Base-by-base conservation (phyloP, 2,888 invertebrate genomes). In the Panopea generosa region DNA sequence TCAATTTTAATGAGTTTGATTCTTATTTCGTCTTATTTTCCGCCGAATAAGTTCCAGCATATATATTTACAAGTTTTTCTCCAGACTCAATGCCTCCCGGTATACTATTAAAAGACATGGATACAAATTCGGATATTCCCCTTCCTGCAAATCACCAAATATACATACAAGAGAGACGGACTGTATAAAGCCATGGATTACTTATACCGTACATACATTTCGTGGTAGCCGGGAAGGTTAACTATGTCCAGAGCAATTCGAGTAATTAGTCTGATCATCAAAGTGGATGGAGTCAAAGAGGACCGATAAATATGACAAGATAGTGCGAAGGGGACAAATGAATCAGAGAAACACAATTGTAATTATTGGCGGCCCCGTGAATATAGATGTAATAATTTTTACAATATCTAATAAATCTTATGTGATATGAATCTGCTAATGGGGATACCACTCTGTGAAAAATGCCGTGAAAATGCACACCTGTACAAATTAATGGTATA, bases 221-320 rank as follows among this genome's bases (percentile, higher is more conserved):
- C 53, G n/a, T 11, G 6, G 63, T 63, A 40, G 40, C 73, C 45
- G 55, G 43, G 73, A 57, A 2, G 45, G 26, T 26, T 38, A 74
- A 43, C n/a, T 49, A 74, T 74, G 63, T 45, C 16, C 49, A 18
- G 6, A 45, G 63, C 59, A 74, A 74, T 74, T 57, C 57, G 61
- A 43, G 50, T 59, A 74, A 74, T 74, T 74, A 74, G 20, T 22
- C 27, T 16, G 20, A 38, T 57, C 73, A 56, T 74, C 73, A 74
- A 74, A 74, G 68, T n/a, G 18, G 33, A 33, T 33, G 33, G 33
- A 33, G 6, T 33, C 33, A 33, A 33, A 33, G 33, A 11, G 47
- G 40, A 49, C 65, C 59, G 65, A 55, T 68, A 65, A 27, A 49
- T 55, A 53, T 65, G 38, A 66, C 60, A 65, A 61, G 56, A 69